Base-by-base conservation (phyloP, 1,140 invertebrate species). In the Sipha flava region DNA sequence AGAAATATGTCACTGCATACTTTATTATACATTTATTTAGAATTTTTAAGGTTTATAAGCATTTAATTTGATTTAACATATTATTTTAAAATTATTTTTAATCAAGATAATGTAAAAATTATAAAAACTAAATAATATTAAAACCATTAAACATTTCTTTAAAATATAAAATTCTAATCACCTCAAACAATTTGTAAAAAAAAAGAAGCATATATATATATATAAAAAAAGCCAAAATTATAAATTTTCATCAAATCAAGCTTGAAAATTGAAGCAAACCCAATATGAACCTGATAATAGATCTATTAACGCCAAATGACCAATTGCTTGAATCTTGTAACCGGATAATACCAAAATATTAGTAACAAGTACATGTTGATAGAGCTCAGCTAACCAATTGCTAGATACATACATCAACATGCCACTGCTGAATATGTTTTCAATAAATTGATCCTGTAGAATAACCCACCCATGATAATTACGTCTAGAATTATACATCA, bases 371-470 rank as follows among this genome's bases (percentile, higher is more conserved):
- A 96, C 89, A 84, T 93, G 92, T 83, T 95, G 93, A 85, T 97
- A 97, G 1, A 98, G 86, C 84, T 97, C 95, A 34, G 93, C 91
- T 0, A 98, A 88, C 95, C 95, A 98, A 0, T 92, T 92, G 0
- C 94, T 92, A 5, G 95, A 96, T 1, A 98, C 87, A 84, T 96
- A 97, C 16, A 97, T 92, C 16, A 97, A 85, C 9, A 97, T 92
- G 5, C 95, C 95, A 81, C 94, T 95, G 37, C 93, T 93, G 84
- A 96, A 92, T 6, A 97, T 92, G 82, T 95, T 92, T 84, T 95
- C 94, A 1, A 97, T 91, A 86, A 97, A 98, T 85, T 96, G 91
- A 81, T 92, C 91, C 90, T 94, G 82, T 79, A 86, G 84, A 81
- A 80, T 26, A 83, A 82, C 75, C 79, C 40, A 70, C 66, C 21